Conservation (phyloP, 2,888 invertebrate species). For the Sepioteuthis lessoniana region DNA sequence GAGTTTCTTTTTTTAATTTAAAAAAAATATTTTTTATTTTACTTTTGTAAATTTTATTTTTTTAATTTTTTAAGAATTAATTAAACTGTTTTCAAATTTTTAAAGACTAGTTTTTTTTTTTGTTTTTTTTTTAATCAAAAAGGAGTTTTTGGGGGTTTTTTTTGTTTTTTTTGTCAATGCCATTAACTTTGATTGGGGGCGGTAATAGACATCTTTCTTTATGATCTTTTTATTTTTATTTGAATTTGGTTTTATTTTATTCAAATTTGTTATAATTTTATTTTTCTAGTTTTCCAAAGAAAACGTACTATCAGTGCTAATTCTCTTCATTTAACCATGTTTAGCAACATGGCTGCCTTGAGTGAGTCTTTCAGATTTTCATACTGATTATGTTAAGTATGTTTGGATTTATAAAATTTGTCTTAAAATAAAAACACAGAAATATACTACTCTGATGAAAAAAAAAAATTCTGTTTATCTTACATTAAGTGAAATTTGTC, state of each 20-base stretch:
- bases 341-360: neutral
- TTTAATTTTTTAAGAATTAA: neutral
- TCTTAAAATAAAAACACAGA: neutral
- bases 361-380: neutral
- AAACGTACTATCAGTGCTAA: neutral
- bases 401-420: neutral
- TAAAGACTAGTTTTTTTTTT: no score
- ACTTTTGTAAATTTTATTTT: conserved; percentile 24
- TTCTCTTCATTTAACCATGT: neutral
- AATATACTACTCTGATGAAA: neutral
- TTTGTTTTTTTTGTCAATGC: neutral
- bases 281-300: neutral
- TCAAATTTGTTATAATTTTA: neutral
- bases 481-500: no score
- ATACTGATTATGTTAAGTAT: neutral
- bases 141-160: neutral
- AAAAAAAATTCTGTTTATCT: neutral
- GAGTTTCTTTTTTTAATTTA: neutral
- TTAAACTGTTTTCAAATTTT: neutral
- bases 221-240: neutral
- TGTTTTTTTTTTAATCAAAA: no score
- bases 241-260: neutral
- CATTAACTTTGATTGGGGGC: no score
- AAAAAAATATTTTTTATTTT: conserved; percentile 12
- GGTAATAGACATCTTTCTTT: no score